Base-by-base conservation (phyloP, 2,113 vertebrate species). In the Takifugu flavidus region DNA sequence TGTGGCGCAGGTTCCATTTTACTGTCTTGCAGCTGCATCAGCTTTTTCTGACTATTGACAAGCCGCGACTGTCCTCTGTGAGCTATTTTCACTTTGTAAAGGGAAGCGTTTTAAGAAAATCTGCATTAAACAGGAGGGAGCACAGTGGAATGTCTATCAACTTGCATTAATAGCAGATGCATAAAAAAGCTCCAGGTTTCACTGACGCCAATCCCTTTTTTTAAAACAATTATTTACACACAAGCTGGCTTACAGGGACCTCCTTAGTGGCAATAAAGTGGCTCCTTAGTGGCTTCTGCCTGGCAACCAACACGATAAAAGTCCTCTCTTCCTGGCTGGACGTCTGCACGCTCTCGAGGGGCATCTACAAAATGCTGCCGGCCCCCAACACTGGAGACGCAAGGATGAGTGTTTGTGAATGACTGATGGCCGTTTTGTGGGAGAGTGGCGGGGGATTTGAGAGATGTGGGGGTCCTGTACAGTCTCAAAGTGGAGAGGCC, bases 71-170 rank as follows among this genome's bases (percentile, higher is more conserved):
- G 70, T 56, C 56, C 69, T 70, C 72, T 54, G 70, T 67, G 66
- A 2, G 47, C 65, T 64, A 43, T 29, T 25, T 5, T 46, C 15
- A 4, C 45, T 75, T 62, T 63, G 75, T 80, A 80, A 78, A 79
- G 82, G 77, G 68, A 77, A 75, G 68, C 65, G 79, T 70, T 70
- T 6, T 79, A 78, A 72, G 70, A 80, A 85, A 79, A 60, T 81
- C 73, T 78, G 76, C 81, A 74, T 78, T 26, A 34, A 75, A 79
- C 67, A 72, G 78, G 76, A 86, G 77, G 87, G 84, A 73, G 82
- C 86, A 87, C 86, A 87, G 86, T 90, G 90, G 90, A 90, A 91
- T 90, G 89, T 89, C 84, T 87, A 81, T 86, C 78, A 76, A 73
- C 80, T 87, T 87, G 83, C 86, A 87, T 85, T 87, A 77, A 69